phyloP scores from a whole-genome alignment of 2,113 vertebrate genomes.

The Nothocercus nigrocapillus region DNA sequence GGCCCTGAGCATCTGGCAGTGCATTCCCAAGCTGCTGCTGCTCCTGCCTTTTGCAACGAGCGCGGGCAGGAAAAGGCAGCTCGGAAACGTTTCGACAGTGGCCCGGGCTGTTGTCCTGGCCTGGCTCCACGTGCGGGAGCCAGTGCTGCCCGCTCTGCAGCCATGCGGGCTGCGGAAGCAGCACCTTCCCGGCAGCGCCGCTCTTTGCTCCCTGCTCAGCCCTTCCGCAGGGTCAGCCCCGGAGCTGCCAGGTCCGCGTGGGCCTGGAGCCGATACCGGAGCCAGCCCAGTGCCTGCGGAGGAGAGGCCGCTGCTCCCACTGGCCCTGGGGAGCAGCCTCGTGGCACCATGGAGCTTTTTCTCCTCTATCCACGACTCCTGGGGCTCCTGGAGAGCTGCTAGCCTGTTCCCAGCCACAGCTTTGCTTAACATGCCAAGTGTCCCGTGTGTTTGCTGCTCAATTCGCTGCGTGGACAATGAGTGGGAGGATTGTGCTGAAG shows the following conservation, averaged over 20 bases:
- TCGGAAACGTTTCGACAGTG: conserved; percentile 46
- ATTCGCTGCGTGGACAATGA: too few species aligned
- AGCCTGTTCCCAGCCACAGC: neutral
- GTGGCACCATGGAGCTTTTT: neutral
- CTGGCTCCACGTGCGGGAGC: conserved; percentile 30
- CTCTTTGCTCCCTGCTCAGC: conserved; percentile 24
- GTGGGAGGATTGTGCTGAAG: too few species aligned
- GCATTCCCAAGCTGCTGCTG: conserved; percentile 48
- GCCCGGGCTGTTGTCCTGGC: conserved; percentile 3
- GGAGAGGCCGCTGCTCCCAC: too few species aligned
- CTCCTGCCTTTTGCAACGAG: conserved; percentile 40
- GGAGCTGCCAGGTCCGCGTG: conserved; percentile 1
- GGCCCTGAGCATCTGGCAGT: neutral
- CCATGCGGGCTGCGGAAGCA: conserved; percentile 53
- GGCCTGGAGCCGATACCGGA: neutral
- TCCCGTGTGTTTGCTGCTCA: too few species aligned
- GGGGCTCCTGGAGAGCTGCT: neutral
- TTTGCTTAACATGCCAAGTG: neutral
- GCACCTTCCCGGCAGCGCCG: conserved; percentile 46
- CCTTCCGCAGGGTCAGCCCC: conserved; percentile 43
- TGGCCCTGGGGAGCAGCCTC: neutral
- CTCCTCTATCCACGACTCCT: neutral
- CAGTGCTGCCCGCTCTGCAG: too few species aligned
- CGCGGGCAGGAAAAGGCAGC: conserved; percentile 39
- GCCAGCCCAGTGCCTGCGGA: neutral